Base-by-base conservation (phyloP, 2,888 invertebrate species). In the Alcis repandata region DNA sequence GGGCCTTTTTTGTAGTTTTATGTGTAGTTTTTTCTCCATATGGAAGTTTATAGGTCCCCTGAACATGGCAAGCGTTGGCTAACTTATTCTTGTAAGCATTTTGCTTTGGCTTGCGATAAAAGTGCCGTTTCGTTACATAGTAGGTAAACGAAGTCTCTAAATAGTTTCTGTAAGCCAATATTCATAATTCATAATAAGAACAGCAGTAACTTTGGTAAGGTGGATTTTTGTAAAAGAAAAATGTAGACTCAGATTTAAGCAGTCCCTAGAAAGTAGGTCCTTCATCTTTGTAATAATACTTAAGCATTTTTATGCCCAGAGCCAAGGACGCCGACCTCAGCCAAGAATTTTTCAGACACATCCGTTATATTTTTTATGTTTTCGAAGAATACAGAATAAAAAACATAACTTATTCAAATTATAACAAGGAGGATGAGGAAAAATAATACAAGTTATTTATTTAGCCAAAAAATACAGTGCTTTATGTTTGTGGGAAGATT, bases 1-100 rank as follows among this genome's bases (percentile, higher is more conserved):
- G 58, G 59, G 52, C 53, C 54, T 70, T 54, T 65, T 65, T 58
- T 17, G 67, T 41, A 51, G 15, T 38, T 61, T 63, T 63, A 63
- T 58, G 58, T 53, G 63, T 20, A 22, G 33, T 17, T 46, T 15
- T 52, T 41, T 3, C 51, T 40, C 3, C 22, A 22, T 58, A 33
- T 59, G 38, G 51, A 32, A 15, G 40, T 59, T 59, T 63, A 53
- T 63, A 54, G 41, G 53, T 59, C 46, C 20, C 6, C 63, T 58
- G 38, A 53, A 40, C 45, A 52, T 38, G 57, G 45, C 36, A n/a
- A 36, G 33, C 22, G 19, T 58, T 63, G 38, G 13, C 20, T 15
- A 52, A 63, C 38, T 57, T 43, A 46, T 56, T 45, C 32, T 56
- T 13, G 17, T 11, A 54, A 36, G 32, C 51, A 60, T 46, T 32